Percentiles rank a stretch among this genome's conserved stretches.
Conservation (phyloP, 1,140 invertebrate genomes). For the Zophobas morio region DNA sequence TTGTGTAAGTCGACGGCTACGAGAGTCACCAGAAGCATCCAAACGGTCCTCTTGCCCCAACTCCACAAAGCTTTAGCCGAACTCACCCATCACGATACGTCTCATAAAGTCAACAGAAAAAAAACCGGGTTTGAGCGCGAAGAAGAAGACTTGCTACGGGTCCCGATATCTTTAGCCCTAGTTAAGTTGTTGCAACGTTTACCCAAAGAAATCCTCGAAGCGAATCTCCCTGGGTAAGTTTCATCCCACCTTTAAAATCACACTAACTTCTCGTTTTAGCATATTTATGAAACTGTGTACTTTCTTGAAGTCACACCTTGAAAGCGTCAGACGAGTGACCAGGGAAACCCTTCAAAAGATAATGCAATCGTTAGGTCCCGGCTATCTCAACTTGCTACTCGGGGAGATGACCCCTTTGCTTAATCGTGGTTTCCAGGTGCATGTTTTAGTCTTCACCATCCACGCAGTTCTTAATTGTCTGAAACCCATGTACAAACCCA, state of each 20-base stretch:
- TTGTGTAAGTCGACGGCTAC: slow-evolving; percentile 82
- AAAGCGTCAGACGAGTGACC: slow-evolving; percentile 87
- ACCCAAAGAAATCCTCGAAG: slow-evolving; percentile 81
- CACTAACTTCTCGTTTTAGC: slow-evolving; percentile 68
- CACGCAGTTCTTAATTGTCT: slow-evolving; percentile 86
- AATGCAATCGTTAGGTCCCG: slow-evolving; percentile 86
- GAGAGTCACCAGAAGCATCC: slow-evolving; percentile 79
- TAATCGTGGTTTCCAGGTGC: slow-evolving; percentile 92
- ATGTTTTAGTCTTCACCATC: slow-evolving; percentile 92
- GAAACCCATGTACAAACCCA: slow-evolving; percentile 75
- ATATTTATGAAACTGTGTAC: slow-evolving; percentile 92
- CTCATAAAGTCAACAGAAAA: slow-evolving; percentile 87
- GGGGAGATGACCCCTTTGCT: slow-evolving; percentile 87
- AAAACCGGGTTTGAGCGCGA: slow-evolving; percentile 76
- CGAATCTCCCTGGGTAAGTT: slow-evolving; percentile 84
- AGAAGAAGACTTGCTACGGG: slow-evolving; percentile 91
- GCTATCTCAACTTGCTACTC: slow-evolving; percentile 84
- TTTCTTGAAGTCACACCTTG: slow-evolving; percentile 91
- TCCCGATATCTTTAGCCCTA: slow-evolving; percentile 93
- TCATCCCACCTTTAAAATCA: no score
- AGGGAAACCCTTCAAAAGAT: slow-evolving; percentile 93
- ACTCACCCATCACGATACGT: slow-evolving; percentile 81
- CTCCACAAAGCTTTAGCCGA: slow-evolving; percentile 79
- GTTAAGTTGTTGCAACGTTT: slow-evolving; percentile 93
- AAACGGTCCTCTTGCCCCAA: slow-evolving; percentile 75